Evolutionary conservation across 2,797 vertebrate species (phyloP).

Genomic region (Argentina silus): DNA sequence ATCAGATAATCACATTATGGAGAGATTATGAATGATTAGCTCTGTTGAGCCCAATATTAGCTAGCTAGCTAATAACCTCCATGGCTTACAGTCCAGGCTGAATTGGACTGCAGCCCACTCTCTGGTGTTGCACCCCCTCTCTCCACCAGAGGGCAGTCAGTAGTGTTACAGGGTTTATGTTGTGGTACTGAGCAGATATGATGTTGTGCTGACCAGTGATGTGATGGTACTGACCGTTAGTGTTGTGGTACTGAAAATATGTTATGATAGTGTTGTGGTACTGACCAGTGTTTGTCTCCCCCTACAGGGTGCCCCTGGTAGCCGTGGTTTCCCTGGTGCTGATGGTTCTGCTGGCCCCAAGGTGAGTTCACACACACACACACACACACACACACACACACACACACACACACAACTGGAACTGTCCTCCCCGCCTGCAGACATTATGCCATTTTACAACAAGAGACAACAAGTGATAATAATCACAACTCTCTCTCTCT

Average conservation of each 20-base stretch:
- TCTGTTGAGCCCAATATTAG: not conserved
- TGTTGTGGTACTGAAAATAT: not conserved
- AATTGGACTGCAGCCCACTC: not conserved
- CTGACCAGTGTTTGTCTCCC: constrained; percentile 42
- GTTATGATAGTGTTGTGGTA: not conserved
- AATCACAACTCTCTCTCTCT: too few relatives aligned
- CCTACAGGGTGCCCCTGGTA: constrained; percentile 87
- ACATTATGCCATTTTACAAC: too few relatives aligned
- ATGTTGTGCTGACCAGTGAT: not conserved
- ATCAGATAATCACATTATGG: constrained; percentile 1
- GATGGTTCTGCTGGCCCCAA: constrained; percentile 90
- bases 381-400: not conserved
- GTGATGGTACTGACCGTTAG: not conserved
- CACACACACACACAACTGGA: not conserved
- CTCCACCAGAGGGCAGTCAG: not conserved
- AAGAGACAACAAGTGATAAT: too few relatives aligned
- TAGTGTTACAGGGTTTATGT: not conserved
- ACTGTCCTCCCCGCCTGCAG: not conserved
- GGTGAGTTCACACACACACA: constrained; percentile 71
- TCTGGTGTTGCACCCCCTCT: not conserved
- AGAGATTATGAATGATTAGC: not conserved
- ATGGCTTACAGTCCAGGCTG: not conserved
- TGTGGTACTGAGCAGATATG: not conserved
- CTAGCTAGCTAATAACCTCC: not conserved
- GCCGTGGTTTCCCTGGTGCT: constrained; percentile 93